Evolutionary conservation across 2,888 invertebrate species (phyloP).

Genomic region (Diogma glabrata): DNA sequence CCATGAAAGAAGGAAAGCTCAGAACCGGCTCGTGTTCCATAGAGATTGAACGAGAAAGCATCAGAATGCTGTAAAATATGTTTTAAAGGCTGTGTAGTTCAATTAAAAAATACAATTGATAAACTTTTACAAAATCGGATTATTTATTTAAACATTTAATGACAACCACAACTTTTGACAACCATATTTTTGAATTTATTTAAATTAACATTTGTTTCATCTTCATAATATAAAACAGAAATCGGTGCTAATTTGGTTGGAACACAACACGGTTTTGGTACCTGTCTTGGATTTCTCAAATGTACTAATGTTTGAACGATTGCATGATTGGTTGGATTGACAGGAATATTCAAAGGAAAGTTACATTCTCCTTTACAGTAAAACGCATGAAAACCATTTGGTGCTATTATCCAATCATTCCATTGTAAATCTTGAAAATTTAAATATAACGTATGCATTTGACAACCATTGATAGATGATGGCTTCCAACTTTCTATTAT

Average conservation of each 20-base stretch:
- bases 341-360: constrained; percentile 84
- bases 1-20: too few species aligned
- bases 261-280: constrained; percentile 87
- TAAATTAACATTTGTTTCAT: constrained; percentile 81
- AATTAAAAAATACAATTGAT: too few species aligned
- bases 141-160: too few species aligned
- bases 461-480: too few species aligned
- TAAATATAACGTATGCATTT: constrained; percentile 82
- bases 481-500: too few species aligned
- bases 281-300: constrained; percentile 64
- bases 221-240: constrained; percentile 82
- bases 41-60: too few species aligned
- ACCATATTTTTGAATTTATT: constrained; percentile 97
- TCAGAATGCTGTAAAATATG: too few species aligned
- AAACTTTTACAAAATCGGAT: too few species aligned
- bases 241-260: constrained; percentile 81
- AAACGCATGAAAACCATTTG: constrained; percentile 86
- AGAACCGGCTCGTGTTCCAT: too few species aligned
- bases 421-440: constrained; percentile 82
- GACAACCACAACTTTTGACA: constrained; percentile 94
- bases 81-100: too few species aligned
- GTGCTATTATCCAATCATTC: constrained; percentile 96
- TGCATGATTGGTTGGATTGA: constrained; percentile 95
- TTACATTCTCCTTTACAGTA: constrained; percentile 91
- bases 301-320: constrained; percentile 89